Percentiles rank a stretch among this genome's conserved stretches.
Evolutionary conservation across 2,797 vertebrate species (phyloP).

Genomic region (Aldrovandia affinis): DNA sequence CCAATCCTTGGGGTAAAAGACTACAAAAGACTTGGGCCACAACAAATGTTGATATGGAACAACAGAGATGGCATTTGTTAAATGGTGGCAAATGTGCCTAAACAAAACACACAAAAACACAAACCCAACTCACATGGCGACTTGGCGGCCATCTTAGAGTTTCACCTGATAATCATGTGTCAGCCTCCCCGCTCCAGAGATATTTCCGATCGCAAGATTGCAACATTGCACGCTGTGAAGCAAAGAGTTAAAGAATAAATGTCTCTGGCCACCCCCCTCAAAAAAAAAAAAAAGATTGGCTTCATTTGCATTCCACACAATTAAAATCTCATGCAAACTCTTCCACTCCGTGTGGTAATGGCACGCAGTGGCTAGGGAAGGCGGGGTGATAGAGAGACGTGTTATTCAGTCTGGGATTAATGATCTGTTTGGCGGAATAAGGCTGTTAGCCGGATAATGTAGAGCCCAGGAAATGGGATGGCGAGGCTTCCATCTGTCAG

Average conservation of each 20-base stretch:
- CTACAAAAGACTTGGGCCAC: not conserved
- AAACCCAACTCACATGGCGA: not conserved
- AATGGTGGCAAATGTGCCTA: not conserved
- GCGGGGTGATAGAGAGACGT: slow-evolving; percentile 38
- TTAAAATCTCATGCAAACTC: slow-evolving; percentile 48
- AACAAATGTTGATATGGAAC: not conserved
- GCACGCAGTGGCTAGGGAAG: slow-evolving; percentile 42
- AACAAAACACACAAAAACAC: not conserved
- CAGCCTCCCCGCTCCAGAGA: not conserved
- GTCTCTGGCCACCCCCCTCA: slow-evolving; percentile 24
- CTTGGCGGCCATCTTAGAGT: not conserved
- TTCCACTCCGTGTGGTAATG: slow-evolving; percentile 49
- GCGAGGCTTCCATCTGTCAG: slow-evolving; percentile 30
- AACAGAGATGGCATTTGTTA: not conserved
- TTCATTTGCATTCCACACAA: slow-evolving; percentile 54
- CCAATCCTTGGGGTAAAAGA: not conserved
- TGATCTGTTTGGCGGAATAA: slow-evolving; percentile 54
- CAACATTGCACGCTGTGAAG: not conserved
- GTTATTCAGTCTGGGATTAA: slow-evolving; percentile 52
- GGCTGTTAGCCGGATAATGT: slow-evolving; percentile 29
- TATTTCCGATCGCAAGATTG: not conserved
- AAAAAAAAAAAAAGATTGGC: slow-evolving; percentile 40
- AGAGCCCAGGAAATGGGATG: slow-evolving; percentile 32
- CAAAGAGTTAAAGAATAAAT: slow-evolving; percentile 17
- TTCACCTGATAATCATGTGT: not conserved